Conservation (phyloP, 2,888 invertebrate genomes). For the Protonemura montana region DNA sequence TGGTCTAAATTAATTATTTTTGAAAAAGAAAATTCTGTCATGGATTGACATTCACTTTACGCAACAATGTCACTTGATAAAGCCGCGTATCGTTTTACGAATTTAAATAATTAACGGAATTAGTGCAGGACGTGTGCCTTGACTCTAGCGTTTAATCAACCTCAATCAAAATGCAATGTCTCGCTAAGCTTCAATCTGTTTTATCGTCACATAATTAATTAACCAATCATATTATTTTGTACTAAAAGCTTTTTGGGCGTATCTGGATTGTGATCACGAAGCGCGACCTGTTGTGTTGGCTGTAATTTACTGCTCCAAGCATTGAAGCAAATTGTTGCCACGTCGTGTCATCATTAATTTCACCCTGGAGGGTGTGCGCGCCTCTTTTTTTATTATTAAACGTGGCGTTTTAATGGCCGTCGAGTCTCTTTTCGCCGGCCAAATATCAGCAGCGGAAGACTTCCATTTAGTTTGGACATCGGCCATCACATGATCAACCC, state of each 20-base stretch:
- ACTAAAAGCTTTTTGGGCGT: slow-evolving; percentile 39
- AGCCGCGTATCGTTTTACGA: not conserved
- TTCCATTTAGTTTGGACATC: not conserved
- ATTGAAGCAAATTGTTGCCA: slow-evolving; percentile 39
- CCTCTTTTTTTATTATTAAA: slow-evolving; percentile 20
- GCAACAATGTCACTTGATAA: slow-evolving; percentile 16
- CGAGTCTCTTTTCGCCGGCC: slow-evolving; percentile 1
- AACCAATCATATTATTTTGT: slow-evolving; percentile 33
- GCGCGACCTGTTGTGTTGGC: slow-evolving; percentile 25
- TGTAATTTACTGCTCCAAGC: slow-evolving; percentile 35
- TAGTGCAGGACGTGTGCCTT: not conserved
- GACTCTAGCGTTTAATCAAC: not conserved
- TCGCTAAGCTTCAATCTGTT: slow-evolving; percentile 23
- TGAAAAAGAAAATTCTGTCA: not conserved
- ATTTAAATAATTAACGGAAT: slow-evolving; percentile 20
- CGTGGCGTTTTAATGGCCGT: slow-evolving; percentile 38
- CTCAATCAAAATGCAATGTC: not conserved
- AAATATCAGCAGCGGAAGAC: slow-evolving; percentile 19
- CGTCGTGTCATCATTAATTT: slow-evolving; percentile 42
- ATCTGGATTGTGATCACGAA: slow-evolving; percentile 22
- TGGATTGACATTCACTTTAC: not conserved
- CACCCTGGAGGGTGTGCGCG: not conserved
- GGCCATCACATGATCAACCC: not conserved
- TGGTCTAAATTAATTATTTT: not conserved
- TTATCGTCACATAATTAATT: slow-evolving; percentile 34